Evolutionary conservation across 2,888 invertebrate genomes (phyloP), one percentile per base, ranked within the genome.

Genomic region (Cabera pusaria): DNA sequence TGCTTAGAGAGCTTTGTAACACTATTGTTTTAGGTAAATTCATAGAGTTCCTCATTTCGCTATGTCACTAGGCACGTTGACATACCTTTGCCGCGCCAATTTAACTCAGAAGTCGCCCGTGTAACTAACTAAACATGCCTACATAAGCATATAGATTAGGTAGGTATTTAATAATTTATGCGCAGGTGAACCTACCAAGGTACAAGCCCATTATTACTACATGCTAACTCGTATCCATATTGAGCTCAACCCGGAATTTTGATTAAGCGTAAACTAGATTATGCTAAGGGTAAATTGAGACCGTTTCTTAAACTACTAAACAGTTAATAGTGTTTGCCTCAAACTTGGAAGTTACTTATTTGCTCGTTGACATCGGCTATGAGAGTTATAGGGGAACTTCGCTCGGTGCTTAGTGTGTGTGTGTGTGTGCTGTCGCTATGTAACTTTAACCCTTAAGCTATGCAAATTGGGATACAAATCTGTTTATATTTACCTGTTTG

Each of bases 201-300:
- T 62, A 64, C 64, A 59, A 56, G 54, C 40, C 57, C 49, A 59
- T 65, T 65, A 70, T n/a, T 55, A 45, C 56, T 62, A 58, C 55
- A 54, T 41, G 56, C 58, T 55, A 67, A 64, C 59, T 65, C 66
- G 56, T 63, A 69, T 62, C 65, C 69, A 71, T 69, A 76, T 72
- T 72, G 70, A 61, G 68, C 68, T 67, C 67, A 72, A 76, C 81
- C 80, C 79, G 59, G 76, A 80, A 82, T 83, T 83, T 79, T 82
- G 82, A 83, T 83, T 81, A 82, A 78, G 78, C 67, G 70, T 65
- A 72, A 82, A 82, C 77, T 72, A 80, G 82, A 82, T 82, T 82
- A 80, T 72, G 62, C 62, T 68, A 61, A 66, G 74, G 73, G 72
- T 72, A 74, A 72, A 78, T 77, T 67, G 72, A 71, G 74, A 66